Evolutionary conservation across 92 coral and sea anemone species (phyloP).

Genomic region (Epizoanthus stellaris): DNA sequence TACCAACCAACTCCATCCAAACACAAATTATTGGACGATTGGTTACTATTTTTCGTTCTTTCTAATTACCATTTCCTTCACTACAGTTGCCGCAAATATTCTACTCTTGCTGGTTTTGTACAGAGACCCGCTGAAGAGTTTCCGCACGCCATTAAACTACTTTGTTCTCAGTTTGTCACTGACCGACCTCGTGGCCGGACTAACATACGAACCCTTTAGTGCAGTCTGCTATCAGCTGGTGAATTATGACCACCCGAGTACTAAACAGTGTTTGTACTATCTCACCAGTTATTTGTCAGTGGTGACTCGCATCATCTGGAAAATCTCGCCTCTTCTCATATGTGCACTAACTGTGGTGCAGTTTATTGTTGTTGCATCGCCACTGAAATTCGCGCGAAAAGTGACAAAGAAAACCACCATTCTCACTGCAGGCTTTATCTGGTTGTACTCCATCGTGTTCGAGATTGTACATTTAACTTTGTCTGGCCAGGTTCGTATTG

Average conservation of each 20-base stretch:
- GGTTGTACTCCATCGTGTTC: slow-evolving; percentile 27
- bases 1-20: too few species aligned
- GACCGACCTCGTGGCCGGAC: slow-evolving; percentile 9
- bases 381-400: slow-evolving; percentile 15
- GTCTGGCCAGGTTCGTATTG: neutral
- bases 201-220: slow-evolving; percentile 24
- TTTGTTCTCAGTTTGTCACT: slow-evolving; percentile 29
- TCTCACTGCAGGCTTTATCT: neutral
- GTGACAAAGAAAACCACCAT: slow-evolving; percentile 17
- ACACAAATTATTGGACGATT: slow-evolving; percentile 8
- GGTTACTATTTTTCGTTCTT: slow-evolving; percentile 29
- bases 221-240: slow-evolving; percentile 26
- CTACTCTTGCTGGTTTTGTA: slow-evolving; percentile 26
- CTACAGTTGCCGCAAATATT: slow-evolving; percentile 11
- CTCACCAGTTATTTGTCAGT: slow-evolving; percentile 7
- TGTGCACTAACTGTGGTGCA: slow-evolving; percentile 27
- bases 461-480: neutral
- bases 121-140: slow-evolving; percentile 26
- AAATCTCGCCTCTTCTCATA: slow-evolving; percentile 35
- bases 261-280: neutral
- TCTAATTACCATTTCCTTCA: neutral
- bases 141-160: slow-evolving; percentile 15
- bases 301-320: slow-evolving; percentile 33
- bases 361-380: slow-evolving; percentile 12
- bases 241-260: neutral